phyloP scores from a whole-genome alignment of 2,888 invertebrate genomes.

The Phania funesta region DNA sequence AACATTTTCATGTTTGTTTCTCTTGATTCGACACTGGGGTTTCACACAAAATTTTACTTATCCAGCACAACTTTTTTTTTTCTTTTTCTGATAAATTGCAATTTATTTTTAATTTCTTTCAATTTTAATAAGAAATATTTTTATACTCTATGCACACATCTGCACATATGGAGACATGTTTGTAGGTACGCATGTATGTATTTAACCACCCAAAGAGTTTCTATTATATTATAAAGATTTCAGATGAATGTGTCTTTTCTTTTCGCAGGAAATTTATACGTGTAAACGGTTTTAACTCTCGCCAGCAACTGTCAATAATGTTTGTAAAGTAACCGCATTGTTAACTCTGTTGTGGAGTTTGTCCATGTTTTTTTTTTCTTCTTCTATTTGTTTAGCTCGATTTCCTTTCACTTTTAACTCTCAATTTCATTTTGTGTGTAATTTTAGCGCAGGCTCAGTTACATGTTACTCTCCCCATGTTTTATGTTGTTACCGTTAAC shows the following conservation, averaged over 20 bases:
- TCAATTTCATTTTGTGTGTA: slow-evolving; percentile 37
- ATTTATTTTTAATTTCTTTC: not conserved
- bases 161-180: not conserved
- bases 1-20: slow-evolving; percentile 67
- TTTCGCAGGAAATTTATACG: slow-evolving; percentile 3
- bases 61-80: not conserved
- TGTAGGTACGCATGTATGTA: not conserved
- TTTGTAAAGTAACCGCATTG: slow-evolving; percentile 60
- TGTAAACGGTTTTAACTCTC: slow-evolving; percentile 62
- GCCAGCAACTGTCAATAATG: slow-evolving; percentile 58
- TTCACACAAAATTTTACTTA: not conserved
- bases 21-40: not conserved
- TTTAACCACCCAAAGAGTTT: too few species aligned
- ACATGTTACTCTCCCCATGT: not conserved
- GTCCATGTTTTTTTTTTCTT: not conserved
- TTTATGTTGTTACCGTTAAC: slow-evolving; percentile 11
- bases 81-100: not conserved
- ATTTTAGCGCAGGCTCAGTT: slow-evolving; percentile 34
- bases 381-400: not conserved
- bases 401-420: slow-evolving; percentile 40
- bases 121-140: not conserved
- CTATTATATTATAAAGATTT: too few species aligned
- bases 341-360: slow-evolving; percentile 58
- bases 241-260: not conserved
- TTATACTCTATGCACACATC: not conserved